These are phyloP conservation scores for Phyllopteryx taeniolatus DNA, from an alignment of 2,113 vertebrate species.

Conservation along the genomic window DNA sequence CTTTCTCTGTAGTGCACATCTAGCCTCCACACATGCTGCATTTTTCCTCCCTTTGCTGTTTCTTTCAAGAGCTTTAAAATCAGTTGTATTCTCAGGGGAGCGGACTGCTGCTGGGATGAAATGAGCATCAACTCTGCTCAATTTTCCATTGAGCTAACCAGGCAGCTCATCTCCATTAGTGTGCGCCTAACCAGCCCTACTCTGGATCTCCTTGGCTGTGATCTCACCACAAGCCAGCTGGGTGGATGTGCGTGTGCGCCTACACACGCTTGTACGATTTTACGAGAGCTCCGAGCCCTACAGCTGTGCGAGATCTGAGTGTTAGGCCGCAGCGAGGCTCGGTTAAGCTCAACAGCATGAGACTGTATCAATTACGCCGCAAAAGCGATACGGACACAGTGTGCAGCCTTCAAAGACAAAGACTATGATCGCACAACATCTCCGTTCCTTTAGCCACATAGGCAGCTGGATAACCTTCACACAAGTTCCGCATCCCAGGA, in stretches of 20 bases:
- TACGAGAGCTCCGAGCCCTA: slow-evolving; percentile 57
- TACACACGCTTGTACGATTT: slow-evolving; percentile 49
- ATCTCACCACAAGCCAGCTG: slow-evolving; percentile 62
- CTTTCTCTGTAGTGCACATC: slow-evolving; percentile 22
- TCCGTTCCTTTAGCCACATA: slow-evolving; percentile 54
- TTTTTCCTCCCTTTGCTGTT: slow-evolving; percentile 12
- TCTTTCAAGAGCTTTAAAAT: slow-evolving; percentile 46
- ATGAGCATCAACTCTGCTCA: slow-evolving; percentile 63
- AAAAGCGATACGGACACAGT: slow-evolving; percentile 64
- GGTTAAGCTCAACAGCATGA: slow-evolving; percentile 67
- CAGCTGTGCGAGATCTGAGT: slow-evolving; percentile 70
- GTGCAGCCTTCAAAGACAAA: slow-evolving; percentile 66
- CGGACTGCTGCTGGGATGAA: slow-evolving; percentile 58
- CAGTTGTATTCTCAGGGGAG: slow-evolving; percentile 37
- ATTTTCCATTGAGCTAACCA: slow-evolving; percentile 69
- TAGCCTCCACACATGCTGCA: slow-evolving; percentile 18
- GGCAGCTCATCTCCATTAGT: slow-evolving; percentile 71
- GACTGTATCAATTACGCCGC: slow-evolving; percentile 69
- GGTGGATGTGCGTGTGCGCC: slow-evolving; percentile 30
- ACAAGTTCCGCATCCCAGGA: slow-evolving; percentile 25
- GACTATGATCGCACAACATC: slow-evolving; percentile 53
- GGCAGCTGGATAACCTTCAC: slow-evolving; percentile 65
- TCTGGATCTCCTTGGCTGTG: slow-evolving; percentile 63
- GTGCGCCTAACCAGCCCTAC: slow-evolving; percentile 62
- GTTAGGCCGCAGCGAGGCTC: slow-evolving; percentile 56